Evolutionary conservation across 2,113 vertebrate genomes (phyloP), one percentile per base, ranked within the genome.

Genomic region (Lepidothrix coronata): DNA sequence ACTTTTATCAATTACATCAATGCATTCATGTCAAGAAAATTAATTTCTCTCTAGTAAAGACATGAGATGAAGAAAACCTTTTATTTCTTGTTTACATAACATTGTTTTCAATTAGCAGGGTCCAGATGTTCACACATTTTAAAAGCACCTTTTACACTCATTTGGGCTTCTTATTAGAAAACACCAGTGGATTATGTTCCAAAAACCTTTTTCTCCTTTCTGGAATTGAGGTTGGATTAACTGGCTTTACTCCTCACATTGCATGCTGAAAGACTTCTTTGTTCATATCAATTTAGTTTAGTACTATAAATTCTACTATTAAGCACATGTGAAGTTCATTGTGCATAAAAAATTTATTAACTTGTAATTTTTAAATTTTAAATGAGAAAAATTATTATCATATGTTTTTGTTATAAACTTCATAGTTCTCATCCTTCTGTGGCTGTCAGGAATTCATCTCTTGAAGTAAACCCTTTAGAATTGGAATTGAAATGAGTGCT

Each of bases 61-160:
- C 55, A 84, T 59, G 70, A 97, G 91, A 83, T 66, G 94, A 68
- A 97, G 92, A 68, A 96, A 80, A 91, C 46, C 19, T 93, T 96
- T 96, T 96, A 93, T 96, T 96, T 94, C 82, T 95, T 95, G 57
- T 96, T 97, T 97, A 93, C 87, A 66, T 92, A 95, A 95, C 73
- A 93, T 93, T 96, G 93, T 95, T 96, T 98, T 97, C 93, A 97
- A 95, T 98, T 98, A 97, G 70, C 82, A 94, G 37, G 27, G 76
- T 96, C 97, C 97, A 98, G 95, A 97, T 97, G 95, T 62, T 92
- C 93, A 88, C 89, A 88, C 61, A 97, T 97, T 97, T 98, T 97
- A 94, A 97, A 97, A 51, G 57, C 4, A 2, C 54, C 49, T 97
- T 97, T 97, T 94, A 91, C 61, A 95, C 30, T 88, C 80, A 94